Evolutionary conservation across 2,797 vertebrate genomes (phyloP).

Genomic region (Setipinna tenuifilis): DNA sequence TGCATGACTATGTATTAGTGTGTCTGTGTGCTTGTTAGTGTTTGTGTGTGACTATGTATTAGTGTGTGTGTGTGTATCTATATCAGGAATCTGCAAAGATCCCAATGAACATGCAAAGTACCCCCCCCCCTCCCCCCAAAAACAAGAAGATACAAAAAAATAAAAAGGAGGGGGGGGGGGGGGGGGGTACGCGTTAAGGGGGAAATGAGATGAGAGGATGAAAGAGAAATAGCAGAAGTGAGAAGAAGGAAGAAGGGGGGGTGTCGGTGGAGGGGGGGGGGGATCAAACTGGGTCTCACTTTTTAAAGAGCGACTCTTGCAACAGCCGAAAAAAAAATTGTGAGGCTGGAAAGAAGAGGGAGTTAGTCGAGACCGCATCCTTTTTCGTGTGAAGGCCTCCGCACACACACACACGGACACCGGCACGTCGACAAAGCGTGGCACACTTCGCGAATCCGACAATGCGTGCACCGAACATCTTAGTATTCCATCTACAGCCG

Average conservation of each 20-base stretch:
- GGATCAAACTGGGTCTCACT: not conserved
- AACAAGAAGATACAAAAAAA: constrained; percentile 12
- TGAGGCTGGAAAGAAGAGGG: too few relatives aligned
- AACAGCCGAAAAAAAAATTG: not conserved
- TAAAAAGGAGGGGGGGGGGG: constrained; percentile 17
- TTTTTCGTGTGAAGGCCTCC: too few relatives aligned
- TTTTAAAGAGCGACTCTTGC: not conserved
- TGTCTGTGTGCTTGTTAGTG: not conserved
- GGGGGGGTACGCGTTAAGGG: not conserved
- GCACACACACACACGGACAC: too few relatives aligned
- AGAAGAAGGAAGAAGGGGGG: not conserved
- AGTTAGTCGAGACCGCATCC: too few relatives aligned
- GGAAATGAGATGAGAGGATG: not conserved
- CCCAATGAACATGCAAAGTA: constrained; percentile 23
- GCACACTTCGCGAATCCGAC: too few relatives aligned
- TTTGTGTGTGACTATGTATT: not conserved
- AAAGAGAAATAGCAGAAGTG: not conserved
- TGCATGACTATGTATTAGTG: not conserved
- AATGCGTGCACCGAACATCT: too few relatives aligned
- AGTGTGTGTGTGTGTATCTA: not conserved
- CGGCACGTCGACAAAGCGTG: too few relatives aligned
- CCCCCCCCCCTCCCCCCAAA: not conserved
- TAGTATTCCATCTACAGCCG: too few relatives aligned
- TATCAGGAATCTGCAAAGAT: constrained; percentile 26
- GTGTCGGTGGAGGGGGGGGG: not conserved